phyloP scores from a whole-genome alignment of 2,113 vertebrate species.

The Macrotus californicus region DNA sequence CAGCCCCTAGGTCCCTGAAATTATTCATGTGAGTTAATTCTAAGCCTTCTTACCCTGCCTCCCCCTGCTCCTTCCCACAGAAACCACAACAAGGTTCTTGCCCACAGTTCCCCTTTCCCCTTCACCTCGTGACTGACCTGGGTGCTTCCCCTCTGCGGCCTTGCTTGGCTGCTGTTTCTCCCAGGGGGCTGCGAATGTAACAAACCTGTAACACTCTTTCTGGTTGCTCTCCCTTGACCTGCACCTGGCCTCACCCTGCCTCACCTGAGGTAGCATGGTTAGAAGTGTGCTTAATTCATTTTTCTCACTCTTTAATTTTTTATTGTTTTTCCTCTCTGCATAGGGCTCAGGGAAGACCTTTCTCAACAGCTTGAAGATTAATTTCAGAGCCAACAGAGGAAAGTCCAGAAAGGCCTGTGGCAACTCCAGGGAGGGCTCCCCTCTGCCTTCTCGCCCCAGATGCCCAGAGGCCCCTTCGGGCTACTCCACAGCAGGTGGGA shows the following conservation, averaged over 20 bases:
- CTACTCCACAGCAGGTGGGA: background rate
- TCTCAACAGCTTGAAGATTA: background rate
- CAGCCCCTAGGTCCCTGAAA: background rate
- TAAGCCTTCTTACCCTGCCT: background rate
- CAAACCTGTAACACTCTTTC: background rate
- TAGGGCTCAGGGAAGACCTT: background rate
- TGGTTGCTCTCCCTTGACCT: background rate
- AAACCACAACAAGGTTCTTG: background rate
- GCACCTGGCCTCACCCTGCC: background rate
- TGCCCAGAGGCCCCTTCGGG: fast-evolving
- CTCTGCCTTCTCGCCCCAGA: background rate
- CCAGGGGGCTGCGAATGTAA: background rate
- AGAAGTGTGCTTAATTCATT: background rate
- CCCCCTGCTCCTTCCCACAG: background rate
- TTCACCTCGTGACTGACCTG: background rate
- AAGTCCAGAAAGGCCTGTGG: background rate
- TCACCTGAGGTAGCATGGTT: background rate
- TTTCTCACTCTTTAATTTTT: background rate
- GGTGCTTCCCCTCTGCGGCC: background rate
- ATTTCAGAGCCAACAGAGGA: background rate
- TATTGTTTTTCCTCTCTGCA: background rate
- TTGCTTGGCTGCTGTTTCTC: background rate
- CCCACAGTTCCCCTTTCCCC: background rate
- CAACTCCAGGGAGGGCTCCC: too few relatives aligned
- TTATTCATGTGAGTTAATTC: background rate